Conservation (phyloP, 2,797 vertebrate genomes). For the Pseudochirops corinnae region DNA sequence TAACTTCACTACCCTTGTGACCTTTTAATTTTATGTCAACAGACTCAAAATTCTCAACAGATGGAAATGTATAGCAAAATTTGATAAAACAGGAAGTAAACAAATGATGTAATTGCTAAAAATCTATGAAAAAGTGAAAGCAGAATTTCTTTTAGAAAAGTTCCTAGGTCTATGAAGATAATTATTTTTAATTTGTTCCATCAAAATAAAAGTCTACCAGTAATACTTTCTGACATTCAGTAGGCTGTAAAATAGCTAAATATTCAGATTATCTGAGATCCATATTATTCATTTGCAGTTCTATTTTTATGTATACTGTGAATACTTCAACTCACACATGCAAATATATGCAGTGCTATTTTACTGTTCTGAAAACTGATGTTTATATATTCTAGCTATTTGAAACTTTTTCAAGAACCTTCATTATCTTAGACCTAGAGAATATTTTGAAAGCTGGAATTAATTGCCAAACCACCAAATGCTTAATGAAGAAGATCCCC, state of each 20-base stretch:
- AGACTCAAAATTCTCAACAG: neutral
- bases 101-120: constrained; percentile 9
- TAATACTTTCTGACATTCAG: neutral
- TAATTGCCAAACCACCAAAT: constrained; percentile 80
- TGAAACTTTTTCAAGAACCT: constrained; percentile 84
- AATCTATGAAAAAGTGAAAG: constrained; percentile 43
- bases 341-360: constrained; percentile 83
- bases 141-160: constrained; percentile 34
- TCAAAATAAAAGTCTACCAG: constrained; percentile 60
- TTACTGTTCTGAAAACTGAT: constrained; percentile 77
- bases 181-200: constrained; percentile 40
- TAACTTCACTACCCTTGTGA: neutral
- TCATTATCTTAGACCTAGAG: constrained; percentile 82
- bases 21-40: constrained; percentile 26
- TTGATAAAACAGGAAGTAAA: constrained; percentile 54
- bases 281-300: constrained; percentile 75
- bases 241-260: constrained; percentile 66
- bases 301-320: constrained; percentile 78
- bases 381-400: constrained; percentile 82
- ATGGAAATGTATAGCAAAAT: constrained; percentile 59
- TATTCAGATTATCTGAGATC: constrained; percentile 75
- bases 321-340: constrained; percentile 78
- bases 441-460: constrained; percentile 84
- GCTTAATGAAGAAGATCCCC: constrained; percentile 76
- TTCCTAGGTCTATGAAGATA: constrained; percentile 28